A percentile compares a stretch with the other conserved stretches of the same genome.
Evolutionary conservation across 92 coral and sea anemone genomes (phyloP).

Genomic region (Paragorgia papillata): DNA sequence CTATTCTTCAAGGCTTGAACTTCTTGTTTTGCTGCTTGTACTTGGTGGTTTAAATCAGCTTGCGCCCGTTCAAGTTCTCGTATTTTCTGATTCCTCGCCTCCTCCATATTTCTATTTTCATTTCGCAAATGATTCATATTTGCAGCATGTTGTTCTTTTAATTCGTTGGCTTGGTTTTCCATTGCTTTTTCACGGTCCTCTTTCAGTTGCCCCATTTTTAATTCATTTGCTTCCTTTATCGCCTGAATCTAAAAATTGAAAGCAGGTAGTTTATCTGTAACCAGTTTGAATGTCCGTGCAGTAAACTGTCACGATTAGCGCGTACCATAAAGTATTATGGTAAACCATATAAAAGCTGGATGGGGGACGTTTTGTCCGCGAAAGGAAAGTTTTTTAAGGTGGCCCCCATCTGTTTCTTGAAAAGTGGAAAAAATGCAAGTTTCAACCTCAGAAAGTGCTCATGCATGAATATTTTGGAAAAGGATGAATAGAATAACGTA

Average conservation of each 20-base stretch:
- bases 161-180: neutral
- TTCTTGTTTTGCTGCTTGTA: constrained; percentile 11
- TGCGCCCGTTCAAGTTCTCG: constrained; percentile 15
- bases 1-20: constrained; percentile 17
- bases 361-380: no score
- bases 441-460: no score
- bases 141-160: neutral
- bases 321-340: no score
- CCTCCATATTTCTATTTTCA: constrained; percentile 6
- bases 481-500: no score
- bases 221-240: constrained; percentile 18
- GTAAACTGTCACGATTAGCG: no score
- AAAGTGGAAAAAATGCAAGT: no score
- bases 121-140: constrained; percentile 8
- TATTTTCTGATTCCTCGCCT: neutral
- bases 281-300: no score
- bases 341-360: no score
- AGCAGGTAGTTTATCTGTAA: no score
- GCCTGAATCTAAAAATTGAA: constrained; percentile 15
- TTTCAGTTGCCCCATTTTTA: constrained; percentile 8
- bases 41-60: constrained; percentile 23
- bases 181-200: constrained; percentile 2
- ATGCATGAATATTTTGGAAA: no score
- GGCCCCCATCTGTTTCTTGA: no score
- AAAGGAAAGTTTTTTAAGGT: no score